These are phyloP conservation scores for Drepanosiphum platanoidis DNA, from an alignment of 2,888 invertebrate genomes.

Conservation along the genomic window DNA sequence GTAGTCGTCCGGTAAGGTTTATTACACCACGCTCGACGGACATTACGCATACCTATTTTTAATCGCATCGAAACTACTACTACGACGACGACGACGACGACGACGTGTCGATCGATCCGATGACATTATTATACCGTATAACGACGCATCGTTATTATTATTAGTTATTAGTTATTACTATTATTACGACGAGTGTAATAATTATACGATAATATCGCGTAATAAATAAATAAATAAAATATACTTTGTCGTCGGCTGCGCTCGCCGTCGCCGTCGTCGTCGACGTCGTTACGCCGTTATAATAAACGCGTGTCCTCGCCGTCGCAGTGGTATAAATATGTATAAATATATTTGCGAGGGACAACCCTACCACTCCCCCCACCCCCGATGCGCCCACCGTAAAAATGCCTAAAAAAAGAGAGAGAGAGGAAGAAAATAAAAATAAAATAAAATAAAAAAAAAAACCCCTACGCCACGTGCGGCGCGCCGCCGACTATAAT, in stretches of 20 bases:
- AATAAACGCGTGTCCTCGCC: background rate
- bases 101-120: background rate
- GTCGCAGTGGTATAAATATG: background rate
- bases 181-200: too few relatives aligned
- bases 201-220: background rate
- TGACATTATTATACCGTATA: too few relatives aligned
- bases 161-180: too few relatives aligned
- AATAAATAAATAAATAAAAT: background rate
- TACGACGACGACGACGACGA: too few relatives aligned
- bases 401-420: constrained; percentile 31
- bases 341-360: background rate
- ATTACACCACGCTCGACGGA: too few relatives aligned
- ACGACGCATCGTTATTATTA: too few relatives aligned
- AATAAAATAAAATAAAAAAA: too few relatives aligned
- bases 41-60: too few relatives aligned
- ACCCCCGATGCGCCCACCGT: too few relatives aligned
- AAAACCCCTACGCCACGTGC: constrained; percentile 41
- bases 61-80: too few relatives aligned
- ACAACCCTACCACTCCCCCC: background rate
- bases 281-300: background rate
- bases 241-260: background rate
- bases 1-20: too few relatives aligned
- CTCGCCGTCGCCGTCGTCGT: background rate
- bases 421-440: constrained; percentile 23
- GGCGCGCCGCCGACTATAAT: background rate